phyloP scores from a whole-genome alignment of 2,113 vertebrate species.

The Opisthocomus hoazin region DNA sequence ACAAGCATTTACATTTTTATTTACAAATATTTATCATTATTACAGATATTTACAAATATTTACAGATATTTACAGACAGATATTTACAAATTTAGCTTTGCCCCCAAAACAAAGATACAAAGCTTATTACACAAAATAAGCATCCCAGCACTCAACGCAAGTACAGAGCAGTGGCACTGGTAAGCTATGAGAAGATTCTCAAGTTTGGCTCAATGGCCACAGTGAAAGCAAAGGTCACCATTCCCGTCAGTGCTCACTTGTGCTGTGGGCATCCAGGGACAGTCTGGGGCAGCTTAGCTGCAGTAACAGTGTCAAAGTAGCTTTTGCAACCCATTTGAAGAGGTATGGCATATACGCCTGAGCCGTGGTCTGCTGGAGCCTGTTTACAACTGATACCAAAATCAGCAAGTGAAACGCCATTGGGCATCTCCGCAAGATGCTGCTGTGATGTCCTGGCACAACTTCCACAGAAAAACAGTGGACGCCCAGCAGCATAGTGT shows the following conservation, averaged over 20 bases:
- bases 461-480: background rate
- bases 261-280: background rate
- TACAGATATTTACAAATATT: too few species aligned
- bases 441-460: background rate
- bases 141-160: background rate
- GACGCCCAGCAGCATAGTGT: background rate
- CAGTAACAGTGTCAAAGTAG: background rate
- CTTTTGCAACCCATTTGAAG: background rate
- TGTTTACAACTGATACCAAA: background rate
- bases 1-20: too few species aligned
- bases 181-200: background rate
- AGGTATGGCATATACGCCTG: background rate
- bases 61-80: too few species aligned
- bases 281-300: background rate
- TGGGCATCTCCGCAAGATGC: accelerated
- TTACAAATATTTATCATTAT: too few species aligned
- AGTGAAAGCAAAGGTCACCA: background rate
- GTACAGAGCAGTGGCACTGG: background rate
- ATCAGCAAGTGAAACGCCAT: background rate
- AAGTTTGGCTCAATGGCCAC: background rate
- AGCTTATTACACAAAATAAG: background rate
- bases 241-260: accelerated
- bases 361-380: background rate
- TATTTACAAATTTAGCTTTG: background rate
- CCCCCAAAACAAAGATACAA: background rate